These are phyloP conservation scores for Lasiurus cinereus DNA, from an alignment of 2,113 vertebrate species.

Conservation along the genomic window DNA sequence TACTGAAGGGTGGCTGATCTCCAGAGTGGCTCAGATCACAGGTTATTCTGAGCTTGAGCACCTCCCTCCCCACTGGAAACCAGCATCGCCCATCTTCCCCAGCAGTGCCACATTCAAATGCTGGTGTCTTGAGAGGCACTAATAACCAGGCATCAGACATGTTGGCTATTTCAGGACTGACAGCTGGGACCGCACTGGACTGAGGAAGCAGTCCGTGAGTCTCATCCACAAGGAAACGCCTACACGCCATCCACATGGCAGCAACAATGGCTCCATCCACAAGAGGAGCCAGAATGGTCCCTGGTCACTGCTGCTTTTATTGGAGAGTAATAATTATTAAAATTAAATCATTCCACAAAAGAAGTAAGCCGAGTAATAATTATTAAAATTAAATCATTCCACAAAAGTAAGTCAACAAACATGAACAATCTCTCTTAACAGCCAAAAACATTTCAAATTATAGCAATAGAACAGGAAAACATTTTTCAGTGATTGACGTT, in stretches of 20 bases:
- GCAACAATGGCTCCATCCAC: not conserved
- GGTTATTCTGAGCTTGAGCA: not conserved
- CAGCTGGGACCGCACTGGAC: not conserved
- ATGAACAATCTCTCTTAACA: conserved; percentile 24
- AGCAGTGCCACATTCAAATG: not conserved
- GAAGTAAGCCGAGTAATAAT: not conserved
- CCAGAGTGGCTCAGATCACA: not conserved
- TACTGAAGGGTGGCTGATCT: not conserved
- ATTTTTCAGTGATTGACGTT: not conserved
- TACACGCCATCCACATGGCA: not conserved
- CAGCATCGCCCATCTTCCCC: not conserved
- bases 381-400: not conserved
- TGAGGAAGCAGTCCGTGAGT: not conserved
- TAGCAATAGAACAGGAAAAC: not conserved
- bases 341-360: not conserved
- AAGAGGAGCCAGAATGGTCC: not conserved
- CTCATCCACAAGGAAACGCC: not conserved
- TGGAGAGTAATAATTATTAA: not conserved
- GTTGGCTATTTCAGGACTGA: not conserved
- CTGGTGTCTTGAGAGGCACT: not conserved
- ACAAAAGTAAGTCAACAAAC: not conserved
- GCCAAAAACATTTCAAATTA: not conserved
- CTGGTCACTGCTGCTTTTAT: not conserved
- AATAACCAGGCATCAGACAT: not conserved
- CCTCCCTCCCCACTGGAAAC: not conserved